These are phyloP conservation scores for Macrocentrus cingulum DNA, from an alignment of 1,140 invertebrate species.

Conservation along the genomic window DNA sequence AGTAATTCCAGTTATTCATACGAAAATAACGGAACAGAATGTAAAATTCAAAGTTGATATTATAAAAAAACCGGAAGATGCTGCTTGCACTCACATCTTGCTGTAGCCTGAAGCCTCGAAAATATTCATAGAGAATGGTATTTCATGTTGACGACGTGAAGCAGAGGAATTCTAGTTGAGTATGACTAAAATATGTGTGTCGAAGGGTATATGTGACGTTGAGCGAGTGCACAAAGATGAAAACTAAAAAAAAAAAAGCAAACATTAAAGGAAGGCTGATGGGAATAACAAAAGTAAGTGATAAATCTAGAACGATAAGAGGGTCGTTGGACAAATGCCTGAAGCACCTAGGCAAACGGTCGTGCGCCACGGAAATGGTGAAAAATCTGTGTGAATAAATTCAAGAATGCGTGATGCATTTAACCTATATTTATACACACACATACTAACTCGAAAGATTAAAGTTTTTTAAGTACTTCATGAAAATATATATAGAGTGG, in stretches of 20 bases:
- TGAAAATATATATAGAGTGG: too few species aligned
- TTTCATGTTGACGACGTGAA: conserved; percentile 20
- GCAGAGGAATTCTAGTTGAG: conserved; percentile 10
- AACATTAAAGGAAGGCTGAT: too few species aligned
- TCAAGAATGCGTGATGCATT: conserved; percentile 3
- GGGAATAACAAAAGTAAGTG: not conserved
- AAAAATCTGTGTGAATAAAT: conserved; percentile 10
- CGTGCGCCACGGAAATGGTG: not conserved
- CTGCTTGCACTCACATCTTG: too few species aligned
- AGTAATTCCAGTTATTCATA: too few species aligned
- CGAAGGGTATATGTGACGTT: not conserved
- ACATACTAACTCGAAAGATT: conserved; percentile 27
- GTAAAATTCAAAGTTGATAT: too few species aligned
- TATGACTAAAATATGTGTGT: conserved; percentile 14
- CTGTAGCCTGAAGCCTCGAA: too few species aligned
- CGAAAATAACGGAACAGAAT: too few species aligned
- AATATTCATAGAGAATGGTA: not conserved
- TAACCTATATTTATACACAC: conserved; percentile 4
- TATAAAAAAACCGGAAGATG: too few species aligned
- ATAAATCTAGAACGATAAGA: not conserved
- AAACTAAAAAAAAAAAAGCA: too few species aligned
- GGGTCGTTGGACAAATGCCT: not conserved
- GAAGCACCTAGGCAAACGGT: not conserved
- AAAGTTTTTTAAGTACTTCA: conserved; percentile 28
- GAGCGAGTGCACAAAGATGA: not conserved